phyloP scores from a whole-genome alignment of 2,113 vertebrate genomes.

The Neofelis nebulosa region DNA sequence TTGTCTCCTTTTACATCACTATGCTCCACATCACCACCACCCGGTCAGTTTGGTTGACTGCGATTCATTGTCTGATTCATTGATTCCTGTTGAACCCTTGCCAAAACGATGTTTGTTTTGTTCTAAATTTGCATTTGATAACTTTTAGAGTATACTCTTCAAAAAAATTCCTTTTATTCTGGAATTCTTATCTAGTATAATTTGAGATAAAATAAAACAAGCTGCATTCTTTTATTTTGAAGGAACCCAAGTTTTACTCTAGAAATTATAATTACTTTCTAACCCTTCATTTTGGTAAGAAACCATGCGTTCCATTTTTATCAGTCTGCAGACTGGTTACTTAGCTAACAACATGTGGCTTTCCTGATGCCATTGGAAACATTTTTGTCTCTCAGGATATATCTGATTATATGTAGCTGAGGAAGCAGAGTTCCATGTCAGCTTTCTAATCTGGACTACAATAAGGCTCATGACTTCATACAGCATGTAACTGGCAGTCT shows the following conservation, averaged over 20 bases:
- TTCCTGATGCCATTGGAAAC: neutral
- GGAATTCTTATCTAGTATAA: neutral
- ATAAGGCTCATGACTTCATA: neutral
- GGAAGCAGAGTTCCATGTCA: neutral
- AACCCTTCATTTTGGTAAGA: neutral
- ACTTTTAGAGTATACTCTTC: neutral
- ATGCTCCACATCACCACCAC: neutral
- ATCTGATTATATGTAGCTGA: neutral
- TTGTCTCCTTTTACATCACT: neutral
- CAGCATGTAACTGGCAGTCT: neutral
- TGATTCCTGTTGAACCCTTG: neutral
- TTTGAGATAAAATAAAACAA: neutral
- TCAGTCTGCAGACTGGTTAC: neutral
- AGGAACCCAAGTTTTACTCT: neutral
- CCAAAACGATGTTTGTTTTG: neutral
- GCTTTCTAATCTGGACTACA: neutral
- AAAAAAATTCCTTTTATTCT: neutral
- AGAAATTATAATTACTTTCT: neutral
- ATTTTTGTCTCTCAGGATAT: neutral
- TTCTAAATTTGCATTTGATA: conserved; percentile 1
- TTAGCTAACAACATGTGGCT: neutral
- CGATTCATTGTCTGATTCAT: neutral
- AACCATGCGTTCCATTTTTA: neutral
- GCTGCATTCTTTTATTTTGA: neutral
- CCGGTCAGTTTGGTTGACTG: neutral